Evolutionary conservation across 2,888 invertebrate species (phyloP).

Genomic region (Napeogenes inachia): DNA sequence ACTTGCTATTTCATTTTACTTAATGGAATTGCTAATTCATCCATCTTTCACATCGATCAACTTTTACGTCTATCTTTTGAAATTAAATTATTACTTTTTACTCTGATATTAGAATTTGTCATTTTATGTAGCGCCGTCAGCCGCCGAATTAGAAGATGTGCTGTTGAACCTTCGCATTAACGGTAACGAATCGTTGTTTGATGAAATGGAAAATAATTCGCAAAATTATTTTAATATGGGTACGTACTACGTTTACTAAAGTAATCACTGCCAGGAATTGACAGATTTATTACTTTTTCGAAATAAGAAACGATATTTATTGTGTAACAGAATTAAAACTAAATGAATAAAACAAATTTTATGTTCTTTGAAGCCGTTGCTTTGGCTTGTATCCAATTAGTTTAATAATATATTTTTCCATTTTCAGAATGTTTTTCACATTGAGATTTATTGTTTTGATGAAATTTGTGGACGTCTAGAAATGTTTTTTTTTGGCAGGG

Average conservation of each 20-base stretch:
- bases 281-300: too few species aligned
- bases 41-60: too few species aligned
- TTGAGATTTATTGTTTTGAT: constrained; percentile 12
- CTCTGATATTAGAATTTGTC: background rate
- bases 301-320: background rate
- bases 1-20: background rate
- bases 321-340: background rate
- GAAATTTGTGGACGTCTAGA: constrained; percentile 13
- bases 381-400: constrained; percentile 14
- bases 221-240: constrained; percentile 48
- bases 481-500: constrained; percentile 30
- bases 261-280: background rate
- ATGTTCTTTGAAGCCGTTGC: background rate
- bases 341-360: background rate
- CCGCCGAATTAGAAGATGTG: constrained; percentile 61
- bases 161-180: constrained; percentile 71
- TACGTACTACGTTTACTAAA: constrained; percentile 28
- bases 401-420: constrained; percentile 12
- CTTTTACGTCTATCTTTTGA: too few species aligned
- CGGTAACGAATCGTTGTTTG: constrained; percentile 58
- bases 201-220: constrained; percentile 44
- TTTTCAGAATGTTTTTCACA: constrained; percentile 8
- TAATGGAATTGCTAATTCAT: background rate
- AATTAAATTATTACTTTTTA: too few species aligned
- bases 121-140: constrained; percentile 43